Evolutionary conservation across 1,140 invertebrate species (phyloP), one percentile per base, ranked within the genome.

Genomic region (Halictus rubicundus): DNA sequence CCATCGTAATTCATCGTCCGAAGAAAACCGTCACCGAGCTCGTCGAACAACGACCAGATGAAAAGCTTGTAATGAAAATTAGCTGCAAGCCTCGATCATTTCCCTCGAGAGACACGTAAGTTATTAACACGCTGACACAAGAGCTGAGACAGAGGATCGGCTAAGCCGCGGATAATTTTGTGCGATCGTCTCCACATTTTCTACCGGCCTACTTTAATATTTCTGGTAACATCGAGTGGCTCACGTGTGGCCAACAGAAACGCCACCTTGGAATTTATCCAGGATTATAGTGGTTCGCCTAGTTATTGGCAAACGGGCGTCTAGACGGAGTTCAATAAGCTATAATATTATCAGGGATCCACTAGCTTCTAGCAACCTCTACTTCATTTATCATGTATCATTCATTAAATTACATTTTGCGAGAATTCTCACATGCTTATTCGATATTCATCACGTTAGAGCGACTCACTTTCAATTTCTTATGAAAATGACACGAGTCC

Each of bases 141-240:
- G 21, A n/a, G 59, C 42, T 49, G 57, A 27, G n/a, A 5, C 21
- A 61, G 42, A 64, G 39, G 46, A 64, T 61, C 39, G 54, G 39
- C 49, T 46, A 80, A 80, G 60, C 49, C 25, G 70, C 52, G 71
- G 66, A 59, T 83, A 69, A 84, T 78, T 80, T 80, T 70, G 49
- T 63, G 61, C 49, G 71, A 80, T 84, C 72, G 74, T 71, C 63
- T 84, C 70, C 66, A n/a, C n/a, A 39, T 80, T 65, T 78, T 64
- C 60, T 68, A 68, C 79, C 81, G 83, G 70, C 84, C 84, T 86
- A 85, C 54, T 86, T 86, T 85, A 82, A 85, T 86, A 86, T 86
- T 86, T 85, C 70, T 74, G 65, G 83, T 37, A 78, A 65, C 84
- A 37, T 66, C 66, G 79, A 54, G 59, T 70, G 78, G 71, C 72